Base-by-base conservation (phyloP, 2,888 invertebrate genomes). In the Himalopsyche kuldschensis region DNA sequence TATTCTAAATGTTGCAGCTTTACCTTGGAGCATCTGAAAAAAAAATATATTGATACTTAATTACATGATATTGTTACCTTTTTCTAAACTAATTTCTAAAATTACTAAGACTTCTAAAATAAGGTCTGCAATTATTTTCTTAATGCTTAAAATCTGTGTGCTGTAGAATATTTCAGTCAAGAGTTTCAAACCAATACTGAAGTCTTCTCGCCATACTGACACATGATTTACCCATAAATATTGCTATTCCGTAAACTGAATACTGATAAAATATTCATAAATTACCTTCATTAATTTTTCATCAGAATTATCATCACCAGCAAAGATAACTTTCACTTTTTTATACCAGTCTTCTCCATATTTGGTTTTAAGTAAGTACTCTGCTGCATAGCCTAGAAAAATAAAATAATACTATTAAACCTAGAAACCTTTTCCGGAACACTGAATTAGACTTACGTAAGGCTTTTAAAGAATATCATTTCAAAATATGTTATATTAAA, bases 1-100 rank as follows among this genome's bases (percentile, higher is more conserved):
- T 15, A 96, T 94, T 83, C 96, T 92, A 89, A 96, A 96, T 0
- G 95, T 94, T n/a, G 94, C 94, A 0, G 95, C 95, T 93, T 94
- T 93, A 82, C 95, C 95, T 89, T 95, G 94, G 82, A 95, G 89
- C 11, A 94, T 93, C 95, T 95, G 86, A 24, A 87, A 87, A 75
- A 30, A 48, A 46, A 20, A 30, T 30, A 20, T 4, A 11, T n/a
- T 47, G n/a, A 30, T 55, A 48, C n/a, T n/a, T n/a, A n/a, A n/a
- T 30, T 41, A 20, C 31, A 6, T 32, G 31, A 55, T n/a, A 3
- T 24, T 78, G 4, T 31, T n/a, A 47, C 15, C 41, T 27, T 3
- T 27, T 27, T 78, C 41, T n/a, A 78, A 47, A 32, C 1, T 3
- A 78, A 46, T n/a, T 6, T 41, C 15, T 41, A 41, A 15, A 3